Evolutionary conservation across 2,888 invertebrate species (phyloP).

Genomic region (Julus scandinavius): DNA sequence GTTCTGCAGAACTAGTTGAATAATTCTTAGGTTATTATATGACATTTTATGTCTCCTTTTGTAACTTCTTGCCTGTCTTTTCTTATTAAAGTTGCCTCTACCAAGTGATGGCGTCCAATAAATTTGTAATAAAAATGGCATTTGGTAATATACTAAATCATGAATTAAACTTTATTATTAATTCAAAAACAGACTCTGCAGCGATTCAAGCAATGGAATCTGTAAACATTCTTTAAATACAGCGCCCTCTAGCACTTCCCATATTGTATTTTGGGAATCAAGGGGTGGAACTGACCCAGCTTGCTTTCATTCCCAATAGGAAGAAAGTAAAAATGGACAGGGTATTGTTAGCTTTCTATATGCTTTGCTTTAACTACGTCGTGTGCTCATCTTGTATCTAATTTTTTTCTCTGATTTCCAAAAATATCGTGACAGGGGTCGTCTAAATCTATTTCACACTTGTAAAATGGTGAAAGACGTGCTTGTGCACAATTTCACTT

Average conservation of each 20-base stretch:
- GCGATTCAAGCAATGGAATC: background rate
- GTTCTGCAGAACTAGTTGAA: background rate
- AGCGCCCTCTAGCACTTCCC: background rate
- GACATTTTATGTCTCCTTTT: too few species aligned
- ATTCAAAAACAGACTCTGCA: too few species aligned
- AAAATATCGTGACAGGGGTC: constrained; percentile 11
- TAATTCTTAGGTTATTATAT: background rate
- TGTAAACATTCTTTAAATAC: background rate
- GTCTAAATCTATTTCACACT: constrained; percentile 4
- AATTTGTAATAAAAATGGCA: too few species aligned
- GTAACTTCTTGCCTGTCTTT: too few species aligned
- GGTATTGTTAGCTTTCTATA: constrained; percentile 3
- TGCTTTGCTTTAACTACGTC: background rate
- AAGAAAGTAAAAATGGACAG: background rate
- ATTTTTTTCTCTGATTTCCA: constrained; percentile 24
- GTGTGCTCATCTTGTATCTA: background rate
- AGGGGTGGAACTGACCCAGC: background rate
- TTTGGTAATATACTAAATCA: too few species aligned
- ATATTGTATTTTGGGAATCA: background rate
- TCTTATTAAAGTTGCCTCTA: too few species aligned
- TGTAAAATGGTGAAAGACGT: background rate
- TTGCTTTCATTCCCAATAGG: background rate
- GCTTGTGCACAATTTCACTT: background rate
- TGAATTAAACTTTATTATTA: too few species aligned
- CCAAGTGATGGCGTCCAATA: too few species aligned